A percentile compares a stretch with the other conserved stretches of the same genome.
These are phyloP conservation scores for Bimastos eiseni DNA, from an alignment of 2,888 invertebrate genomes.

Conservation along the genomic window DNA sequence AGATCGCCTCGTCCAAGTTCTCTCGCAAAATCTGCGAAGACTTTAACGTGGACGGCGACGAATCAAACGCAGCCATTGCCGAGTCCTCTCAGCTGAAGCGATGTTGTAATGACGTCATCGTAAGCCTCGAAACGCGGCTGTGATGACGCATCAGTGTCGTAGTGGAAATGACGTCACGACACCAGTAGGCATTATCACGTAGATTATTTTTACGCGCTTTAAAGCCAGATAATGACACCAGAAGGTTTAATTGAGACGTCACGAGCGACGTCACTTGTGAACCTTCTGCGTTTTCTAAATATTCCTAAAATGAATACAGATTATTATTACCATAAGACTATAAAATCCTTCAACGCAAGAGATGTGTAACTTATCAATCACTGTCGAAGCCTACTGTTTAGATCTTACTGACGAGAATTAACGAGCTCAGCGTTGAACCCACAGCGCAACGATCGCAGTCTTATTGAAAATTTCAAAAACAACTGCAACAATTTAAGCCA, in stretches of 20 bases:
- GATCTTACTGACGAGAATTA: not conserved
- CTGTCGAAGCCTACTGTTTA: not conserved
- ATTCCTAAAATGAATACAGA: too few relatives aligned
- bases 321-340: too few relatives aligned
- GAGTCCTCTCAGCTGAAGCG: not conserved
- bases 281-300: not conserved
- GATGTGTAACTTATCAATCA: not conserved
- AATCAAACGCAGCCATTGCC: not conserved
- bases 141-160: not conserved
- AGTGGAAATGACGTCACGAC: not conserved
- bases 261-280: not conserved
- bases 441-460: not conserved
- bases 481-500: not conserved
- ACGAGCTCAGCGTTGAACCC: not conserved
- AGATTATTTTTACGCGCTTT: too few relatives aligned
- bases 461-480: not conserved
- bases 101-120: not conserved
- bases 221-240: not conserved
- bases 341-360: not conserved
- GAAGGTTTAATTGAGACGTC: not conserved
- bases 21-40: conserved; percentile 22
- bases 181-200: not conserved
- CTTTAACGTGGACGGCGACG: not conserved
- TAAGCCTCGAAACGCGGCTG: not conserved
- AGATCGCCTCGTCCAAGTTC: conserved; percentile 56